Percentiles rank a stretch among this genome's conserved stretches.
phyloP scores from a whole-genome alignment of 2,797 vertebrate genomes.

The Holocentrus rufus region DNA sequence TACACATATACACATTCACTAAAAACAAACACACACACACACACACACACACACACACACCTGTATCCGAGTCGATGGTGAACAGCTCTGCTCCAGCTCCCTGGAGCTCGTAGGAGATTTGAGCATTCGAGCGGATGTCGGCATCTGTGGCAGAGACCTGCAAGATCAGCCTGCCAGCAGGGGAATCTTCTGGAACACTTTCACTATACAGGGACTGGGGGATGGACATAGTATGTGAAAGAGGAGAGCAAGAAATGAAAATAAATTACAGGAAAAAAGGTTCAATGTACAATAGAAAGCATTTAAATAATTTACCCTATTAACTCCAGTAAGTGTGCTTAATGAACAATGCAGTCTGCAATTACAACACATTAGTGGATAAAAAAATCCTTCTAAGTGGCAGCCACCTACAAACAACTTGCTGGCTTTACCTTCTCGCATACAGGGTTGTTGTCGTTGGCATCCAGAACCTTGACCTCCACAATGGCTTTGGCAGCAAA shows the following conservation, averaged over 20 bases:
- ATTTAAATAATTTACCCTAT: background rate
- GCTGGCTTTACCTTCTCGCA: constrained; percentile 90
- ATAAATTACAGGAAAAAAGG: background rate
- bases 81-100: constrained; percentile 92
- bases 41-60: constrained; percentile 72
- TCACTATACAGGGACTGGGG: constrained; percentile 89
- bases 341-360: constrained; percentile 17
- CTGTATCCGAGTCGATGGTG: constrained; percentile 90
- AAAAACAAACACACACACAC: constrained; percentile 20
- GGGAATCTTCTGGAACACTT: constrained; percentile 89
- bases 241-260: constrained; percentile 13
- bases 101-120: constrained; percentile 90
- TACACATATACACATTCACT: constrained; percentile 7
- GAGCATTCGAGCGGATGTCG: constrained; percentile 96
- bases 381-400: constrained; percentile 21
- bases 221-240: background rate
- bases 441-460: constrained; percentile 96
- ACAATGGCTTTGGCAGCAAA: constrained; percentile 93
- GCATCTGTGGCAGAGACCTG: constrained; percentile 93
- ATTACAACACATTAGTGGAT: background rate
- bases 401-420: constrained; percentile 2
- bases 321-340: background rate
- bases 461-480: constrained; percentile 98
- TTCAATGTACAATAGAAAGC: background rate
- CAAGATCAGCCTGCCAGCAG: constrained; percentile 88